Evolutionary conservation across 2,113 vertebrate species (phyloP).

Genomic region (Oxyura jamaicensis): DNA sequence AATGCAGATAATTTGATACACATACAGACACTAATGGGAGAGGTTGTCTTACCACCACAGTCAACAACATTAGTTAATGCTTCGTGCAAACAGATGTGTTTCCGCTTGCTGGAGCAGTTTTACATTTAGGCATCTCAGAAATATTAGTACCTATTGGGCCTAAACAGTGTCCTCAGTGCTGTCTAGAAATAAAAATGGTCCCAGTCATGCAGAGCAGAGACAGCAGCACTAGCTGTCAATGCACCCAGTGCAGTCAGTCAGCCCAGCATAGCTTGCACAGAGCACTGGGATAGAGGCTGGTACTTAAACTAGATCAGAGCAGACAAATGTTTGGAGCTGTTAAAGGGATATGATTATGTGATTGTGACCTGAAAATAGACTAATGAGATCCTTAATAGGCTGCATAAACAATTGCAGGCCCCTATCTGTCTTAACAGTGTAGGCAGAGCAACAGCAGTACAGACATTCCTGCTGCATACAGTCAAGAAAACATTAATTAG

Average conservation of each 20-base stretch:
- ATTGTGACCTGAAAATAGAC: background rate
- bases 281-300: background rate
- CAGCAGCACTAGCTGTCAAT: background rate
- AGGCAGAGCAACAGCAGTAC: background rate
- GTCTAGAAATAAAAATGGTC: background rate
- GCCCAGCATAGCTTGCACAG: background rate
- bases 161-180: background rate
- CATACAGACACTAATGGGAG: background rate
- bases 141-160: background rate
- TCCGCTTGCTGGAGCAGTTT: background rate
- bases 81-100: background rate
- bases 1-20: background rate
- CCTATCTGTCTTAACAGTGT: background rate
- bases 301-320: background rate
- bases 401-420: background rate
- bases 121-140: background rate
- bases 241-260: background rate
- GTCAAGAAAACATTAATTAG: background rate
- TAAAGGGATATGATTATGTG: background rate
- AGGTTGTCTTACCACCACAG: fast-evolving
- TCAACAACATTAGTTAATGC: background rate
- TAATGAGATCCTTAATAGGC: background rate
- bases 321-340: background rate
- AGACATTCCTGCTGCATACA: background rate
- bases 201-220: background rate